Base-by-base conservation (phyloP, 2,888 invertebrate species). In the Drosophila mimica region DNA sequence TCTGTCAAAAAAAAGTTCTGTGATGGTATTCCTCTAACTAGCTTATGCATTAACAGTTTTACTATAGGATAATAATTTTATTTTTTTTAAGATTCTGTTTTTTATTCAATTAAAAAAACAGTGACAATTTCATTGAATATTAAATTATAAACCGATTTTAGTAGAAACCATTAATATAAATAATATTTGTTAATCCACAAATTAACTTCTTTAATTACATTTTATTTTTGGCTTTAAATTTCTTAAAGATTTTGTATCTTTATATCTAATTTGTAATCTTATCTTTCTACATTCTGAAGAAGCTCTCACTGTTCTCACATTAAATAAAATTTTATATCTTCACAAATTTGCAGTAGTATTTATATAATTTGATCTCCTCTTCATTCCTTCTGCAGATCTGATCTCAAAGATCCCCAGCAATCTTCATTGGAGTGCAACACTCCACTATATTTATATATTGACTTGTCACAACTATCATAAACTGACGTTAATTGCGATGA, bases 401-500 rank as follows among this genome's bases (percentile, higher is more conserved):
- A 56, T 11, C 28, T 9, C 53, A 53, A 17, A n/a, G 15, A 15
- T 34, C 30, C 20, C 3, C 20, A 51, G 31, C 36, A 52, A 36
- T 33, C 31, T 6, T 15, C 20, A 30, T 25, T 25, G 38, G 43
- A 60, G 36, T 57, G 61, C n/a, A 43, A 31, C 31, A n/a, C n/a
- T 28, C 6, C 51, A 40, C 48, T 11, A 49, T 30, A 54, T 74
- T 61, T 73, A 65, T 59, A 69, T 69, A 76, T 79, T 79, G 64
- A 72, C 72, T 64, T 75, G 72, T 74, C 72, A 58, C 73, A 66
- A 58, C 59, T 58, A 62, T 62, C 53, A 74, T 82, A 72, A 76
- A 76, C 71, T 67, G 71, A 67, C 74, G 58, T 70, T 85, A 88
- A 88, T 83, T 86, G 83, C 74, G 68, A 69, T 76, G 77, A 83